Evolutionary conservation across 2,797 vertebrate species (phyloP).

Genomic region (Poliocrania exsul): DNA sequence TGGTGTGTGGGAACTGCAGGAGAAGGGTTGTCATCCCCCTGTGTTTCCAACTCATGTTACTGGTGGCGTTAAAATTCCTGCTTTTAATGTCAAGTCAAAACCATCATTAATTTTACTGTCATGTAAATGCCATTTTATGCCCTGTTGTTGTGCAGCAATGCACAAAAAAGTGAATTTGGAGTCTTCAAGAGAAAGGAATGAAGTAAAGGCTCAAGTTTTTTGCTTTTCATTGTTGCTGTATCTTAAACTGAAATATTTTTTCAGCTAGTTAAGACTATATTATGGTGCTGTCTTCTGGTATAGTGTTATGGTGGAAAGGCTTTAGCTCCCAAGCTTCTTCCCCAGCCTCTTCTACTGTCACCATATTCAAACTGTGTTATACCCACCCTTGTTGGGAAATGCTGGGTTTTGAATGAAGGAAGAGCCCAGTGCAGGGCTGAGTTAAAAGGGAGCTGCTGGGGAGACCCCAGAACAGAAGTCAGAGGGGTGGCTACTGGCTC

Average conservation of each 20-base stretch:
- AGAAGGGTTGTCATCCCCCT: background rate
- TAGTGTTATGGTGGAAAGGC: background rate
- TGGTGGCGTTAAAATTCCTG: background rate
- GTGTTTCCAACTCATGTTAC: background rate
- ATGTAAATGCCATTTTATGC: background rate
- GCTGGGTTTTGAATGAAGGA: background rate
- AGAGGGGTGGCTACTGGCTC: rapidly evolving
- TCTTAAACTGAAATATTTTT: background rate
- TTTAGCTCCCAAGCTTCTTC: background rate
- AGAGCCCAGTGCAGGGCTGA: background rate
- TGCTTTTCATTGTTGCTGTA: background rate
- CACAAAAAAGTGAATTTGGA: background rate
- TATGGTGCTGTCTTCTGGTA: background rate
- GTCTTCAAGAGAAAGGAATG: background rate
- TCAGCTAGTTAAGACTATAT: background rate
- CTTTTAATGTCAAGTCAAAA: background rate
- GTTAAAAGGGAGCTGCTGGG: background rate
- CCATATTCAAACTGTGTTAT: background rate
- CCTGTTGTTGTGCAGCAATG: background rate
- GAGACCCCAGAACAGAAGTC: background rate
- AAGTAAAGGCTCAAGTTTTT: background rate
- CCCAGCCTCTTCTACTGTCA: rapidly evolving
- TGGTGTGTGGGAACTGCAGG: rapidly evolving
- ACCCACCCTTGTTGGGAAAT: background rate
- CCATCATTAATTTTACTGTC: background rate